Evolutionary conservation across 2,797 vertebrate species (phyloP), one percentile per base, ranked within the genome.

Genomic region (Sparus aurata): DNA sequence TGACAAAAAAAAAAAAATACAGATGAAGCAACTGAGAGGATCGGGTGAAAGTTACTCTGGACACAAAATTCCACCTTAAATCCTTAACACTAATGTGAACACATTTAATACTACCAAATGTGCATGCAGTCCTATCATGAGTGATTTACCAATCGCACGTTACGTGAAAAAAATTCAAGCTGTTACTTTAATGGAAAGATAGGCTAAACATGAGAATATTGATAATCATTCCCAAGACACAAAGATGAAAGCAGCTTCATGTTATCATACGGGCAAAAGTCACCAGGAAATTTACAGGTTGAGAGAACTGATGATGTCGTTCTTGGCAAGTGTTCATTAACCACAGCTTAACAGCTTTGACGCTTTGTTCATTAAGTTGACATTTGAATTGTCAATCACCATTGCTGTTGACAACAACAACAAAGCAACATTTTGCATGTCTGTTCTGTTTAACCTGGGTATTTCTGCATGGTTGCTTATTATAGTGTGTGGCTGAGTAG

Each of bases 11-110:
- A 9, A 1, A 9, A 2, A 38, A 38, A 10, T 38, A 2, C 8
- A 34, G 62, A 83, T 53, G 27, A 66, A 62, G 57, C 34, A 47
- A 57, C 49, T 57, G 65, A 55, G 46, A 41, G 54, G 41, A 77
- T 54, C 38, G 59, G 57, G 8, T 20, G n/a, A 41, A 54, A 57
- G 11, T 41, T 38, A 6, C n/a, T 2, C 9, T 46, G 43, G 47
- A 20, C 0, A 12, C 23, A 41, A 10, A 62, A 58, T 50, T 54
- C 5, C 10, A 34, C 30, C 12, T 7, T 30, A 10, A 54, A 34
- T 66, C 38, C 10, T 57, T 25, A 15, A 25, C 4, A 43, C 13
- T 15, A 20, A 27, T 12, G 12, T 15, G 27, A 53, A 5, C 0
- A 12, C 17, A 41, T 53, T n/a, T 46, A 2, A 2, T 20, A 17